Percentiles rank a stretch among this genome's conserved stretches.
These are phyloP conservation scores for Chrysaora quinquecirrha DNA, from an alignment of 30 jellyfish, hydroid and myxozoan species.

Conservation along the genomic window DNA sequence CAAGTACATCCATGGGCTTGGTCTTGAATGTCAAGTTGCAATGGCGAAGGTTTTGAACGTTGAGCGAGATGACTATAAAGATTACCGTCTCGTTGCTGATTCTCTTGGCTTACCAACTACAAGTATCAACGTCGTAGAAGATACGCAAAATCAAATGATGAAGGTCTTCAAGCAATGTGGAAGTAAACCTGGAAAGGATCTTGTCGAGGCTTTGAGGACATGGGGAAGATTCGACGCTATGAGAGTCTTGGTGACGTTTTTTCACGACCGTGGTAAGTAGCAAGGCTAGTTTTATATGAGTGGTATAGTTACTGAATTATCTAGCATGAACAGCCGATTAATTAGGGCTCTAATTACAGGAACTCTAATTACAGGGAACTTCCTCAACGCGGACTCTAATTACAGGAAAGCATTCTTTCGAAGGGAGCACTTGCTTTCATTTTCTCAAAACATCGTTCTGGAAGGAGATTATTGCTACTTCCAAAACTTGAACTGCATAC, in stretches of 20 bases:
- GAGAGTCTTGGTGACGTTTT: conserved; percentile 10
- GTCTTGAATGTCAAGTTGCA: conserved; percentile 11
- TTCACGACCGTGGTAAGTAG: conserved; percentile 14
- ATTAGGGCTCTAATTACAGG: too few species aligned
- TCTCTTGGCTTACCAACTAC: conserved; percentile 14
- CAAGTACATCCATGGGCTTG: background rate
- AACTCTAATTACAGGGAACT: too few species aligned
- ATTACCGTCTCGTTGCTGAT: conserved; percentile 37
- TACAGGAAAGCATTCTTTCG: too few species aligned
- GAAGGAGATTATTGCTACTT: too few species aligned
- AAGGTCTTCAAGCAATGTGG: conserved; percentile 20
- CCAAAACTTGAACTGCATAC: too few species aligned
- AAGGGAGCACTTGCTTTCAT: too few species aligned
- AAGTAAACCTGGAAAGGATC: background rate
- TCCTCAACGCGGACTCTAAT: too few species aligned
- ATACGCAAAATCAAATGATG: conserved; percentile 40
- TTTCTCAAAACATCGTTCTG: too few species aligned
- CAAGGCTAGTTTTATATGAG: too few species aligned
- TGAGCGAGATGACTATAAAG: conserved; percentile 47
- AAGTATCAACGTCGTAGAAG: conserved; percentile 4
- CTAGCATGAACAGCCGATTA: too few species aligned
- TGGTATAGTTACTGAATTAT: too few species aligned
- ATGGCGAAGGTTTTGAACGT: conserved; percentile 19
- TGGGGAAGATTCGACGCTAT: conserved; percentile 58
- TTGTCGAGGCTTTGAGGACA: conserved; percentile 19